A percentile compares a stretch with the other conserved stretches of the same genome.
Conservation (phyloP, 2,113 vertebrate species). For the Bujurquina vittata region DNA sequence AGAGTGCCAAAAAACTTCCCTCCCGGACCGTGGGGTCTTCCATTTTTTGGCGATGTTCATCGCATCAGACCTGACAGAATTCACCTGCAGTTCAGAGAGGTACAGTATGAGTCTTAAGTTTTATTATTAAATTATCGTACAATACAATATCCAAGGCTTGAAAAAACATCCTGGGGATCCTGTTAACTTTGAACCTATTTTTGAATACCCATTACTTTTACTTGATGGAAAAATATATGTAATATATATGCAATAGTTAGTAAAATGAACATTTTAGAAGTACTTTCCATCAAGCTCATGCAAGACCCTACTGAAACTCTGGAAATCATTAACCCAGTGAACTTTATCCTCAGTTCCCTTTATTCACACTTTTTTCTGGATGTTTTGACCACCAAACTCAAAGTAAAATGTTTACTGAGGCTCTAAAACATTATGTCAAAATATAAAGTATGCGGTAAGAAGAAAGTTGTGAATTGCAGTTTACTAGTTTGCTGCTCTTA, state of each 20-base stretch:
- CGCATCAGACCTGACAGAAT: background rate
- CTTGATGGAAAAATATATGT: background rate
- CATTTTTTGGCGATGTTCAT: slow-evolving; percentile 70
- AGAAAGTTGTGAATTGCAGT: no score
- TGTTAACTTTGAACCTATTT: no score
- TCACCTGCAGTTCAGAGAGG: slow-evolving; percentile 65
- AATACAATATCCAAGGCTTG: background rate
- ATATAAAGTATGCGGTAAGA: no score
- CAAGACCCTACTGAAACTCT: background rate
- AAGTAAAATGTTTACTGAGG: background rate
- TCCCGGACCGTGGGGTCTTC: slow-evolving; percentile 75
- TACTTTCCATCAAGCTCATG: background rate
- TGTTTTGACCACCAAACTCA: no score
- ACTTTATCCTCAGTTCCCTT: background rate
- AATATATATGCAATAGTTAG: background rate
- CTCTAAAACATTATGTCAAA: no score
- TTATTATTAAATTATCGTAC: background rate
- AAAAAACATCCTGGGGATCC: no score
- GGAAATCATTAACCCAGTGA: background rate
- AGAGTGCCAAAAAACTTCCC: slow-evolving; percentile 75
- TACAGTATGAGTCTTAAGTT: background rate
- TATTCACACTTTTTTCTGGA: background rate
- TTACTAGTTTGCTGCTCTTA: no score
- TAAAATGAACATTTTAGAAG: background rate
- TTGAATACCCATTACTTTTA: no score